Evolutionary conservation across 2,113 vertebrate genomes (phyloP), one percentile per base, ranked within the genome.

Genomic region (Genyomyrus donnyi): DNA sequence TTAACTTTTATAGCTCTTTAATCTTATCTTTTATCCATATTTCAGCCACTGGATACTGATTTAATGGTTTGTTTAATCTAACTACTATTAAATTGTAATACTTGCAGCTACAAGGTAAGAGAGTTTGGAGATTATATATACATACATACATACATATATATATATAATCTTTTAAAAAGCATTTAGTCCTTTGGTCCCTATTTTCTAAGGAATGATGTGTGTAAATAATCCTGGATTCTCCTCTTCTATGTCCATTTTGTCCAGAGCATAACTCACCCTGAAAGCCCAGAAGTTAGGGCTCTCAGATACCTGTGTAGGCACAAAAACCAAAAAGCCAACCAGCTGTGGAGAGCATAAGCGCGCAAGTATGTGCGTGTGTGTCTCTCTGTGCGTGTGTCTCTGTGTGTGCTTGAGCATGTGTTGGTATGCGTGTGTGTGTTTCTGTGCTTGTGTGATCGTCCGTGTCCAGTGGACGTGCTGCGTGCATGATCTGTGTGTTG

Each of bases 201-300:
- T 96, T 96, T 96, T 94, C 96, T 96, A 96, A 96, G 96, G 96
- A 96, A 96, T 96, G 96, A 96, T 96, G 96, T 95, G 95, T 96
- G 95, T 96, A 95, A 96, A 95, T 96, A 95, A 95, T 96, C 95
- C 96, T 96, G 96, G 96, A 96, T 95, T 96, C 94, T 94, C 94
- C 93, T 92, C 93, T 92, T 93, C 84, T 93, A 89, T 92, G 90
- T 91, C 92, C 91, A 89, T 94, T 93, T 92, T 91, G 85, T 95
- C 94, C 95, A 96, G 95, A 95, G 94, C 95, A 96, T 95, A 95
- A 94, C 95, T 94, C 93, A 93, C 95, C 93, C 94, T 94, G 94
- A 94, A 93, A 95, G 24, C 52, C 89, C 77, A 62, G 50, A 10
- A 46, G 77, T n/a, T 93, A 95, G 94, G 95, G 95, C 39, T 85